Conservation (phyloP, 2,797 vertebrate species). For the Buceros bicornis region DNA sequence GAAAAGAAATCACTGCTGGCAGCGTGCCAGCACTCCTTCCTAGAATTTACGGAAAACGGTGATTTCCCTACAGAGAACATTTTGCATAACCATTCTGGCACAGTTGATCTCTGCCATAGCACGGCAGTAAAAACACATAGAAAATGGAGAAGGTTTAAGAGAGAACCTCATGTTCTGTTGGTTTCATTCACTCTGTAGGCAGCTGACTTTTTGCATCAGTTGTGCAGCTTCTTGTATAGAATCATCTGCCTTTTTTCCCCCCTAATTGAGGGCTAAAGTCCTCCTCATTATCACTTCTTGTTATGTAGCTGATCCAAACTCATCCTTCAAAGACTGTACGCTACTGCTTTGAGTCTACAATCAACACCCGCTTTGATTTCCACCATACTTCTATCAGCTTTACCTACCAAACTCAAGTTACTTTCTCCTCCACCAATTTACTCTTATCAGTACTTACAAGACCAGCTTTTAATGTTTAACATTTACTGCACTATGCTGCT, state of each 20-base stretch:
- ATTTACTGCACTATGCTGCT: background rate
- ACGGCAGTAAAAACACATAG: background rate
- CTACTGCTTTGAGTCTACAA: background rate
- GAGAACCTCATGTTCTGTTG: background rate
- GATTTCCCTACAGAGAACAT: background rate
- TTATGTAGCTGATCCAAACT: background rate
- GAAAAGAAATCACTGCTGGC: conserved; percentile 48
- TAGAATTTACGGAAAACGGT: background rate
- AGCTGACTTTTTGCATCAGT: background rate
- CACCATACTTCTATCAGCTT: background rate
- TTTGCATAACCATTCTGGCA: conserved; percentile 9
- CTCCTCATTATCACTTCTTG: background rate
- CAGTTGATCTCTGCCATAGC: background rate
- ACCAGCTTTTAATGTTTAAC: background rate
- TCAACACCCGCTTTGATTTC: background rate
- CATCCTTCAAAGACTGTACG: background rate
- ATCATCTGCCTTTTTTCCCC: background rate
- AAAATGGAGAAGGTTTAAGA: background rate
- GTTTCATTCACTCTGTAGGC: background rate
- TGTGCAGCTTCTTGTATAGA: background rate
- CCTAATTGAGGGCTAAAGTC: background rate
- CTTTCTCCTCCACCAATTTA: background rate
- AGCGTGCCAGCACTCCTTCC: background rate
- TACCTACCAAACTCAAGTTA: background rate
- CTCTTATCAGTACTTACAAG: background rate